A percentile compares a stretch with the other conserved stretches of the same genome.
Evolutionary conservation across 2,113 vertebrate species (phyloP).

Genomic region (Zonotrichia leucophrys): DNA sequence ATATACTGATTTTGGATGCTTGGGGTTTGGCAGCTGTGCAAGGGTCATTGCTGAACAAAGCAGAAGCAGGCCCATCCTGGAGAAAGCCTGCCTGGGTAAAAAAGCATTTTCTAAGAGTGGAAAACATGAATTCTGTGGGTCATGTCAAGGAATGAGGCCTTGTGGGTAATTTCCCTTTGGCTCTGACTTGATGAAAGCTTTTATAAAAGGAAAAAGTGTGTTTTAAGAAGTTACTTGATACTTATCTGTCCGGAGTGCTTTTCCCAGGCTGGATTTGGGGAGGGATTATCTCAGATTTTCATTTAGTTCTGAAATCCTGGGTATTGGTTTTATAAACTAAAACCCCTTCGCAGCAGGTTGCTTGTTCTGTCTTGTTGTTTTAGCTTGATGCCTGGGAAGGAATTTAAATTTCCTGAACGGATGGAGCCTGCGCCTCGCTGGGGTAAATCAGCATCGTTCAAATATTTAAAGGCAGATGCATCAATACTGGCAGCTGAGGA

Average conservation of each 20-base stretch:
- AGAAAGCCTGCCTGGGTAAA: not conserved
- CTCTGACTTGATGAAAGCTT: not conserved
- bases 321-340: conserved; percentile 60
- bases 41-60: conserved; percentile 34
- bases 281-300: conserved; percentile 68
- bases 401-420: conserved; percentile 48
- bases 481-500: conserved; percentile 55
- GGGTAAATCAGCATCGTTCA: conserved; percentile 23
- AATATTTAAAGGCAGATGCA: conserved; percentile 59
- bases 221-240: conserved; percentile 48
- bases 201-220: conserved; percentile 31
- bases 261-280: conserved; percentile 57
- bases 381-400: conserved; percentile 45
- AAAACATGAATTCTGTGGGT: not conserved
- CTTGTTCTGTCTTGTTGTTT: conserved; percentile 57
- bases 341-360: conserved; percentile 1
- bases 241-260: conserved; percentile 54
- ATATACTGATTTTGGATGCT: conserved; percentile 14
- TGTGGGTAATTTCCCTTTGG: conserved; percentile 12
- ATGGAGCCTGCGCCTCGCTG: not conserved
- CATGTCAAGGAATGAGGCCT: not conserved
- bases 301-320: conserved; percentile 57
- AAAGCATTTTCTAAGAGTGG: not conserved
- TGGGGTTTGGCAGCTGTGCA: not conserved
- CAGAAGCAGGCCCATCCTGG: not conserved